phyloP scores from a whole-genome alignment of 2,797 vertebrate genomes.

The Eremophila alpestris region DNA sequence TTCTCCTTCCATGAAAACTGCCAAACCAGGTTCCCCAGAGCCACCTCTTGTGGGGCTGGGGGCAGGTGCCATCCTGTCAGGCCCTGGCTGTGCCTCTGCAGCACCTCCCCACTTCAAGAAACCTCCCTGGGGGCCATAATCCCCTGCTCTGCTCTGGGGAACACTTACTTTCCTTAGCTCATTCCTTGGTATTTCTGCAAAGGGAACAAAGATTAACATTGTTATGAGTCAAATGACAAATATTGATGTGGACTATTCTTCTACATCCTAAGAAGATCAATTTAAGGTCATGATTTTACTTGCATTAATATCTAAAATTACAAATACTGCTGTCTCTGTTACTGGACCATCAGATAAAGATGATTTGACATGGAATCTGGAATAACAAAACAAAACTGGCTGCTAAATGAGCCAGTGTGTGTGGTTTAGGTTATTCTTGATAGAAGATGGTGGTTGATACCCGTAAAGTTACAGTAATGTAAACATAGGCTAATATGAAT shows the following conservation, averaged over 20 bases:
- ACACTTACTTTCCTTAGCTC: not conserved
- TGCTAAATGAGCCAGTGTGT: not conserved
- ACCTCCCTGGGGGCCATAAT: not conserved
- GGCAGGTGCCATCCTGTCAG: rapidly evolving
- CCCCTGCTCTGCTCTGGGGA: not conserved
- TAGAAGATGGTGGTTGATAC: not conserved
- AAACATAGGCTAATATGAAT: not conserved
- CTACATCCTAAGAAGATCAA: not conserved
- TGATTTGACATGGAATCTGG: not conserved
- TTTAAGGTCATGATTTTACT: not conserved
- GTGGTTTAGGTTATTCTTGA: rapidly evolving
- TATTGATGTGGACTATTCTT: not conserved
- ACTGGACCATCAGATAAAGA: not conserved
- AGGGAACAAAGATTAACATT: not conserved
- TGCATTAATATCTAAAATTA: not conserved
- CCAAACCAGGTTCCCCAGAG: not conserved
- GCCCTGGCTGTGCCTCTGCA: not conserved
- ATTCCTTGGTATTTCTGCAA: not conserved
- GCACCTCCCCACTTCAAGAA: not conserved
- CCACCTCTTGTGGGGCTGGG: not conserved
- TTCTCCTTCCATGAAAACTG: not conserved
- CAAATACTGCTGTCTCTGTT: not conserved
- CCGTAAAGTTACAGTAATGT: not conserved
- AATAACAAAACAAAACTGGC: not conserved
- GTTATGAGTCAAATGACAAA: not conserved